phyloP scores from a whole-genome alignment of 2,113 vertebrate genomes.

The Ictidomys tridecemlineatus region DNA sequence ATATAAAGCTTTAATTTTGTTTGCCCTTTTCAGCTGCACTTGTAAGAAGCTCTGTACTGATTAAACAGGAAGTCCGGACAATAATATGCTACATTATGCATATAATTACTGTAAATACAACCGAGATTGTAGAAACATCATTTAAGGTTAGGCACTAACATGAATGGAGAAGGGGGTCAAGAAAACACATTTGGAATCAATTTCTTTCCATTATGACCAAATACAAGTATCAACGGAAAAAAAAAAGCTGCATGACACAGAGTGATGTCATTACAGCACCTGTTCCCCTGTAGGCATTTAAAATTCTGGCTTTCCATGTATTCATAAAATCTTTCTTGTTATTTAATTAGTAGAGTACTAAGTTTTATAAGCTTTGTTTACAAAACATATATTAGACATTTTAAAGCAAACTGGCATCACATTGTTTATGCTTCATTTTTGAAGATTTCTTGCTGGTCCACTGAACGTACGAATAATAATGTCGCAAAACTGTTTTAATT shows the following conservation, averaged over 20 bases:
- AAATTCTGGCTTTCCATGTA: conserved; percentile 53
- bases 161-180: conserved; percentile 86
- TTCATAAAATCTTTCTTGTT: conserved; percentile 51
- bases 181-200: conserved; percentile 89
- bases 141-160: conserved; percentile 89
- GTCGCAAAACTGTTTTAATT: conserved; percentile 56
- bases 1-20: conserved; percentile 93
- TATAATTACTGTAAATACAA: conserved; percentile 93
- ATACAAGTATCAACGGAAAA: conserved; percentile 73
- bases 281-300: conserved; percentile 68
- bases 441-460: conserved; percentile 62
- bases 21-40: conserved; percentile 93
- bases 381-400: conserved; percentile 82
- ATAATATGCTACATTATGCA: conserved; percentile 93
- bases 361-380: conserved; percentile 70
- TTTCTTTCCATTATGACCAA: conserved; percentile 85
- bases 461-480: conserved; percentile 66
- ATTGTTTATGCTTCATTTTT: conserved; percentile 79
- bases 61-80: conserved; percentile 92
- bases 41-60: conserved; percentile 90
- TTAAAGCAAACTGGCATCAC: conserved; percentile 80
- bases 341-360: conserved; percentile 74
- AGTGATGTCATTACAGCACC: conserved; percentile 72
- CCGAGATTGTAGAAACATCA: conserved; percentile 88
- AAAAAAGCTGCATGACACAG: conserved; percentile 65